Base-by-base conservation (phyloP, 2,797 vertebrate genomes). In the Aldrovandia affinis region DNA sequence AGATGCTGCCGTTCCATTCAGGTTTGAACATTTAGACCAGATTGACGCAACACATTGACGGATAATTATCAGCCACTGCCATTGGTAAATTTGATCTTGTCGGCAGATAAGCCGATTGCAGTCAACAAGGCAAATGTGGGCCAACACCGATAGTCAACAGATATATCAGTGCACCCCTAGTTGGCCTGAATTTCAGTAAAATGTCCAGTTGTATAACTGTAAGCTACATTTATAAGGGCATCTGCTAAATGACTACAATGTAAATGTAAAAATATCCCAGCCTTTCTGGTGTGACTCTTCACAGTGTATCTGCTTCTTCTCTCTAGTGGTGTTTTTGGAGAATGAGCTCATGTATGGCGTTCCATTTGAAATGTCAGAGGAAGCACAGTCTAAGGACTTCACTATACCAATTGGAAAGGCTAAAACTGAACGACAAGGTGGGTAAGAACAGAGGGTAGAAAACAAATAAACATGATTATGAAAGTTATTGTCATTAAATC, bases 281-380 rank as follows among this genome's bases (percentile, higher is more conserved):
- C 36, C 68, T 39, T 14, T 77, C 39, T 10, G 9, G 70, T 42
- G 39, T 77, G 33, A 12, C 14, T 65, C 3, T 73, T 77, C 39
- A 77, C 73, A 36, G 33, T 39, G 10, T 39, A 47, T 20, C 25
- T 25, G n/a, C 39, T n/a, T 0, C 0, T 75, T 54, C 42, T 10
- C 85, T 87, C 55, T 93, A 99, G 98, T 99, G 91, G 97, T 99
- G 81, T 84, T 99, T 88, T 92, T 99, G 93, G 98, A 99, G 95
- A 99, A 96, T 44, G 98, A 99, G 92, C 86, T 99, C 87, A 93
- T 99, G 93, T 99, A 99, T 6, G 96, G 98, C 2, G 97, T 99
- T 91, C 93, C 98, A 81, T 99, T 99, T 86, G 98, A 99, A 91
- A 88, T 99, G 91, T 95, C 98, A 0, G 95, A 97, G 39, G 96